Evolutionary conservation across 2,797 vertebrate genomes (phyloP), one percentile per base, ranked within the genome.

Genomic region (Schizothorax lantsangensis): DNA sequence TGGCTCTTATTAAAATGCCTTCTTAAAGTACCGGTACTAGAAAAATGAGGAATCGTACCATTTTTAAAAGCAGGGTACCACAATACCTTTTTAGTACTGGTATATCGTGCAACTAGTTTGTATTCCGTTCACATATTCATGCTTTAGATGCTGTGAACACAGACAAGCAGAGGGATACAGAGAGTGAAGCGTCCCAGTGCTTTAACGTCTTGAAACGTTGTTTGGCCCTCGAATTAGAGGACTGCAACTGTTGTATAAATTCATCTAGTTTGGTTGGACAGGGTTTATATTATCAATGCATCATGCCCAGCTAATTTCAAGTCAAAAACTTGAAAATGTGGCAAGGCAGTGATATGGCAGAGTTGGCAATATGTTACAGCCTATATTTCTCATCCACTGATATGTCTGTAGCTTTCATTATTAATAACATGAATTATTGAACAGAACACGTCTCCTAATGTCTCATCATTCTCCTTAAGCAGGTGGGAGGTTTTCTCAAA

Each of bases 381-480:
- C 79, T 78, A 83, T 79, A 69, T 81, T 85, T 85, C 75, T 73
- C 74, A 66, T 84, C 80, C 47, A 83, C 71, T 84, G 77, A 85
- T 85, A 84, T 45, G 33, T 81, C 84, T 85, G 85, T 83, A 75
- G 83, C 80, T 79, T 84, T 71, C 79, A 84, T 88, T 89, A 88
- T 91, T 88, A 88, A 89, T 84, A 66, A 72, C 49, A 88, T 84
- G 86, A 88, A 86, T 86, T 88, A 89, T 86, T 86, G 83, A 84
- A 72, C 85, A 79, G 88, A 88, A 89, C 84, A 77, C 77, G 79
- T 75, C 64, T 84, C 78, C 84, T 90, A 88, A 89, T 88, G 80
- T 88, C 40, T 80, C 81, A 79, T 83, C 57, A 90, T 88, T 89
- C 86, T 57, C 66, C 84, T 83, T 62, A 78, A 77, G 89, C 83